A percentile compares a stretch with the other conserved stretches of the same genome.
These are phyloP conservation scores for Lepeophtheirus salmonis DNA, from an alignment of 1,140 invertebrate species.

Conservation along the genomic window DNA sequence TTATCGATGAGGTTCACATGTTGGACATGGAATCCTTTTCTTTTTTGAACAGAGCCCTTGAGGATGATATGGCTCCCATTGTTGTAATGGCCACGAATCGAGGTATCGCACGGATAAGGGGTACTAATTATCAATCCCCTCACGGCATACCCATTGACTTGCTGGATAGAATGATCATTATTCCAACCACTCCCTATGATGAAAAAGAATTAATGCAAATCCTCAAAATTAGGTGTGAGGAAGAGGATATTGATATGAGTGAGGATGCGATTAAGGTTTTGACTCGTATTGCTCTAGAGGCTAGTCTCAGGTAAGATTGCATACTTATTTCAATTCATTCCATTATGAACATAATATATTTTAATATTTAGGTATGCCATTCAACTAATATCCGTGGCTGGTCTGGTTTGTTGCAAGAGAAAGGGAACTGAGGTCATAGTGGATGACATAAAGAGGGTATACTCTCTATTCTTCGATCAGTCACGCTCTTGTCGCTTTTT, in stretches of 20 bases:
- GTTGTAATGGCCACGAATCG: slow-evolving; percentile 97
- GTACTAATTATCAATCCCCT: slow-evolving; percentile 77
- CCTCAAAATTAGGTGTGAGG: slow-evolving; percentile 77
- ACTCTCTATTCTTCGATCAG: slow-evolving; percentile 84
- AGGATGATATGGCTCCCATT: slow-evolving; percentile 89
- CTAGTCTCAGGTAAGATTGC: slow-evolving; percentile 45
- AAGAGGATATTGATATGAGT: slow-evolving; percentile 90
- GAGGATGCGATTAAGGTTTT: slow-evolving; percentile 76
- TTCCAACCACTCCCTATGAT: slow-evolving; percentile 67
- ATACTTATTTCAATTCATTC: background rate
- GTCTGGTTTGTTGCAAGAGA: slow-evolving; percentile 58
- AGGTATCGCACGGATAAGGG: slow-evolving; percentile 84
- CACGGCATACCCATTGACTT: slow-evolving; percentile 94
- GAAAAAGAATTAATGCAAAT: slow-evolving; percentile 80
- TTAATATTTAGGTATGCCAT: slow-evolving; percentile 41
- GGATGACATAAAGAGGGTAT: slow-evolving; percentile 84
- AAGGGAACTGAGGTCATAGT: slow-evolving; percentile 67
- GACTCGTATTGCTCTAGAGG: slow-evolving; percentile 76
- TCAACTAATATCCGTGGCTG: slow-evolving; percentile 88
- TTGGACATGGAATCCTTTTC: slow-evolving; percentile 97
- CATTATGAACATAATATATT: background rate
- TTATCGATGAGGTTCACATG: slow-evolving; percentile 92
- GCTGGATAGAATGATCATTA: slow-evolving; percentile 85
- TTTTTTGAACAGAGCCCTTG: slow-evolving; percentile 84
- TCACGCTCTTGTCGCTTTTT: slow-evolving; percentile 75